These are phyloP conservation scores for Lasioglossum zephyrum DNA, from an alignment of 2,888 invertebrate species.

Conservation along the genomic window DNA sequence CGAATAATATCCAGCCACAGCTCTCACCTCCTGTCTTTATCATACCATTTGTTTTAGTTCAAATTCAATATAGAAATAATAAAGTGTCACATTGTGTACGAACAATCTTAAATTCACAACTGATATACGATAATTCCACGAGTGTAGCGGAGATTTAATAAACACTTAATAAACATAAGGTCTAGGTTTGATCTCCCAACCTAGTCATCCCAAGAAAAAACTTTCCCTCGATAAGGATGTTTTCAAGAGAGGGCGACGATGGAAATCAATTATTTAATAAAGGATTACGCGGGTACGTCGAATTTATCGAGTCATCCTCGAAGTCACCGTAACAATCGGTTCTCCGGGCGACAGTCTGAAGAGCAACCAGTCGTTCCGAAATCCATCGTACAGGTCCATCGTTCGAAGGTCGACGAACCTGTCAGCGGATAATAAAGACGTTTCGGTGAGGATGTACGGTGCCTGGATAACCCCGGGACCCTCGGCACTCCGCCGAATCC, in stretches of 20 bases:
- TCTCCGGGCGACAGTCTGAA: constrained; percentile 28
- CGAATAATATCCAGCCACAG: too few species aligned
- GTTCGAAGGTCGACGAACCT: constrained; percentile 55
- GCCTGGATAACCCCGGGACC: constrained; percentile 32
- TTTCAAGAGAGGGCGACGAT: neutral
- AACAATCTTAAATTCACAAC: too few species aligned
- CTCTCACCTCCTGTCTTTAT: too few species aligned
- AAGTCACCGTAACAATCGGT: constrained; percentile 51
- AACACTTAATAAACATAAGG: too few species aligned
- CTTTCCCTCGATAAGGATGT: neutral
- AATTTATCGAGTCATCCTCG: constrained; percentile 32
- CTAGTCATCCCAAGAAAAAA: too few species aligned
- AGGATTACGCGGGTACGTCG: neutral
- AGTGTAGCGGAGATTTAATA: too few species aligned
- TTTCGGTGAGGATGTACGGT: constrained; percentile 41
- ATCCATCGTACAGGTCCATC: constrained; percentile 42
- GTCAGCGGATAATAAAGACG: constrained; percentile 73
- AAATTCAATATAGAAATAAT: too few species aligned
- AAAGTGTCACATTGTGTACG: too few species aligned
- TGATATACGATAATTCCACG: too few species aligned
- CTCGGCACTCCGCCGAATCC: constrained; percentile 50
- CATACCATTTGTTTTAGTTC: too few species aligned
- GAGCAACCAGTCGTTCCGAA: constrained; percentile 13
- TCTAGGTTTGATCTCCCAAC: too few species aligned
- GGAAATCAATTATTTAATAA: neutral